Percentiles rank a stretch among this genome's conserved stretches.
Evolutionary conservation across 2,797 vertebrate genomes (phyloP).

Genomic region (Myripristis jacobus): DNA sequence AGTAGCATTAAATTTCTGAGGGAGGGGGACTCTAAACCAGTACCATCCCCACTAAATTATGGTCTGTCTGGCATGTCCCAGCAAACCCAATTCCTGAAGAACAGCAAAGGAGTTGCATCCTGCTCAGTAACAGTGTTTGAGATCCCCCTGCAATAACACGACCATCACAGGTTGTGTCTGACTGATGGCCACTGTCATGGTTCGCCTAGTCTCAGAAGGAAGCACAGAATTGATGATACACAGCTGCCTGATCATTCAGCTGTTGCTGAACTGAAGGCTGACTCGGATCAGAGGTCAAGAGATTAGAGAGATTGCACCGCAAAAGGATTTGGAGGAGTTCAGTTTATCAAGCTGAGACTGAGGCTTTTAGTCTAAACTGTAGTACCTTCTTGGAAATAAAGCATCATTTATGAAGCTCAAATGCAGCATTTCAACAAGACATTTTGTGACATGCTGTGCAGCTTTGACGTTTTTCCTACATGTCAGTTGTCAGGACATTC

Average conservation of each 20-base stretch:
- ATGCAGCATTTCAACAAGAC: background rate
- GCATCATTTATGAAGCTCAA: background rate
- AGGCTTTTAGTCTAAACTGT: background rate
- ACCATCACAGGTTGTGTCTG: constrained; percentile 26
- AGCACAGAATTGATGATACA: constrained; percentile 39
- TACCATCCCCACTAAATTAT: constrained; percentile 46
- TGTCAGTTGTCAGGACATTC: background rate
- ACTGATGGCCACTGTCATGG: constrained; percentile 49
- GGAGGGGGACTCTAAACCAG: background rate
- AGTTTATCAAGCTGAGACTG: constrained; percentile 5
- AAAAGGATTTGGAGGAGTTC: constrained; percentile 22
- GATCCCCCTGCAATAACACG: constrained; percentile 27
- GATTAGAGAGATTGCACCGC: constrained; percentile 20
- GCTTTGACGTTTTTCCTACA: background rate
- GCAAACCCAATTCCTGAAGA: constrained; percentile 31
- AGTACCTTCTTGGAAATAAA: background rate
- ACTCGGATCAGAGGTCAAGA: constrained; percentile 28
- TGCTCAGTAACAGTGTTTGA: constrained; percentile 46
- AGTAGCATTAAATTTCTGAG: constrained; percentile 30
- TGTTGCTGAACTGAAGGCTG: background rate
- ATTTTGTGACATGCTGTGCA: background rate
- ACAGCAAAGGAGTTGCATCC: constrained; percentile 15
- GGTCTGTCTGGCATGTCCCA: constrained; percentile 23
- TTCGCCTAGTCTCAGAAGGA: constrained; percentile 27
- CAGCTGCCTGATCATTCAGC: constrained; percentile 26